Evolutionary conservation across 1,140 invertebrate species (phyloP).

Genomic region (Hyposmocoma kahamanoa): DNA sequence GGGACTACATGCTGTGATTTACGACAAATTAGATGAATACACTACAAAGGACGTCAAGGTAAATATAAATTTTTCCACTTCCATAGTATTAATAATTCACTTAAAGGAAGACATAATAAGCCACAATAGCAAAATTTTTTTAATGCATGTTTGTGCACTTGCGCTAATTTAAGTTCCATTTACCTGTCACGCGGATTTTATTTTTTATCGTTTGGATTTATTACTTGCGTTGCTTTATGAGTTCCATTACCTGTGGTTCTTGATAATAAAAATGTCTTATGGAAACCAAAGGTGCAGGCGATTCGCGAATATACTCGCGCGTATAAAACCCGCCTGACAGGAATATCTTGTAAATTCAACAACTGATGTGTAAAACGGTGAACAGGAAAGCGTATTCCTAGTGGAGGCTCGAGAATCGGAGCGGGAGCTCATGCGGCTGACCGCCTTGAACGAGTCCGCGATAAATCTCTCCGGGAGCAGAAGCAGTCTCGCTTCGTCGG

Average conservation of each 20-base stretch:
- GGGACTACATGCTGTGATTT: constrained; percentile 94
- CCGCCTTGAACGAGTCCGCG: constrained; percentile 31
- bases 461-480: background rate
- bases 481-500: background rate
- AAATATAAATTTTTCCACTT: constrained; percentile 25
- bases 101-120: too few relatives aligned
- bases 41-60: constrained; percentile 87
- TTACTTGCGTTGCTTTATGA: too few relatives aligned
- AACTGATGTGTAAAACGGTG: too few relatives aligned
- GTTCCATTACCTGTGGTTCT: too few relatives aligned
- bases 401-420: constrained; percentile 85
- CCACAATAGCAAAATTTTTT: too few relatives aligned
- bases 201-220: too few relatives aligned
- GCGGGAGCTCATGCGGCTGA: constrained; percentile 71
- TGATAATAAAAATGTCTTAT: background rate
- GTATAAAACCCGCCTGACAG: background rate
- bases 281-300: background rate
- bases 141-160: background rate
- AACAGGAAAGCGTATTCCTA: constrained; percentile 84
- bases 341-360: too few relatives aligned
- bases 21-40: constrained; percentile 91
- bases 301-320: background rate
- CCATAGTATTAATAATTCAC: too few relatives aligned
- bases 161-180: background rate
- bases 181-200: background rate